Base-by-base conservation (phyloP, 2,113 vertebrate genomes). In the Eudyptes chrysolophus region DNA sequence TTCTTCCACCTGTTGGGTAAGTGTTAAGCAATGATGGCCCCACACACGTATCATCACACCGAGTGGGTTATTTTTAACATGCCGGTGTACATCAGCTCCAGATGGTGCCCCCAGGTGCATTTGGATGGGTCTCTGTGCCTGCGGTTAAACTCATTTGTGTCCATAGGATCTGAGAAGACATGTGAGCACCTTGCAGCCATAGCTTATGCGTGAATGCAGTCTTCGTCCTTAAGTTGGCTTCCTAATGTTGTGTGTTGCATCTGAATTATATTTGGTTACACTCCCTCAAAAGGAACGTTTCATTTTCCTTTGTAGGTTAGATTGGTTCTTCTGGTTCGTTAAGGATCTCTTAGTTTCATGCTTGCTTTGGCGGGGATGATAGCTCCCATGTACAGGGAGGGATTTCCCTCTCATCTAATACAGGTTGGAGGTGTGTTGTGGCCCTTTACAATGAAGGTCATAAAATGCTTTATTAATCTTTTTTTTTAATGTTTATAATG, bases 21-120 rank as follows among this genome's bases (percentile, higher is more conserved):
- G 22, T 16, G 13, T 36, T 65, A 66, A 61, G 60, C 26, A 25
- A 6, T 46, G 22, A 26, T 77, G 77, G 20, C 32, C 78, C 38
- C 54, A 21, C 30, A 44, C 14, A 72, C 0, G 0, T 58, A 55
- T 20, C 6, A 10, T 81, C 40, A 58, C 17, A 49, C 19, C 0
- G 1, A 25, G 11, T 30, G 19, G 27, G 17, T 79, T 79, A 21
- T 79, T 76, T 89, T 83, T 54, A 58, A 94, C 6, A 9, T 69
- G 30, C 26, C 4, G 2, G 2, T 70, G 20, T 57, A 21, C 1
- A 1, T 75, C 36, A 22, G 62, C 46, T 69, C n/a, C 0, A 7
- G 40, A 38, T 88, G 55, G 42, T 89, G 54, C 11, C 20, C 32
- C 36, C 16, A 54, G 64, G 8, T 66, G 14, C 1, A 0, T 66